Conservation (phyloP, 1,140 invertebrate genomes). For the Venturia canescens region DNA sequence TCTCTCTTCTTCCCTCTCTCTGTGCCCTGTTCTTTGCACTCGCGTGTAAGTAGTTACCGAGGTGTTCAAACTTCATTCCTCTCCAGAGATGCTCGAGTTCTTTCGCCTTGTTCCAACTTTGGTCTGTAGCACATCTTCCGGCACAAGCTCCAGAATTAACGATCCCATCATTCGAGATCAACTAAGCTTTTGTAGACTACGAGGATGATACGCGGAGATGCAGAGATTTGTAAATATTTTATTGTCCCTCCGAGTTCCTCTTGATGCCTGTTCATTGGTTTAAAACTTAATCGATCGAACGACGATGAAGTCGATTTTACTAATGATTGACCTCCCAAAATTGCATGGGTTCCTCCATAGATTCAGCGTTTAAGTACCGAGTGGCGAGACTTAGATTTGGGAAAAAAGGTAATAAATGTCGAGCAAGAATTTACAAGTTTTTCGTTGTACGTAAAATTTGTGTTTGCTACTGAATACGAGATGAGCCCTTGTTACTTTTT, state of each 20-base stretch:
- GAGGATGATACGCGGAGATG: background rate
- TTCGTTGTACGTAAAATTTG: too few relatives aligned
- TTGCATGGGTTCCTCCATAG: too few relatives aligned
- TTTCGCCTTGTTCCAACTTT: background rate
- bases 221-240: too few relatives aligned
- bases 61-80: slow-evolving; percentile 26
- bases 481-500: too few relatives aligned
- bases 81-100: background rate
- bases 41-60: slow-evolving; percentile 26
- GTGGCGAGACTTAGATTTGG: background rate
- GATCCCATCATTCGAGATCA: slow-evolving; percentile 10
- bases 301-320: too few relatives aligned
- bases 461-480: too few relatives aligned
- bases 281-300: too few relatives aligned
- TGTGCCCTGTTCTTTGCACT: background rate
- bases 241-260: too few relatives aligned
- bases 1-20: too few relatives aligned
- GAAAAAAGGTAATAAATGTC: background rate
- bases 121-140: background rate
- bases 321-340: too few relatives aligned
- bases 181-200: background rate
- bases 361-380: too few relatives aligned
- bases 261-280: background rate
- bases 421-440: too few relatives aligned
- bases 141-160: slow-evolving; percentile 29